Evolutionary conservation across 2,888 invertebrate species (phyloP), one percentile per base, ranked within the genome.

Genomic region (Druceiella hillmani): DNA sequence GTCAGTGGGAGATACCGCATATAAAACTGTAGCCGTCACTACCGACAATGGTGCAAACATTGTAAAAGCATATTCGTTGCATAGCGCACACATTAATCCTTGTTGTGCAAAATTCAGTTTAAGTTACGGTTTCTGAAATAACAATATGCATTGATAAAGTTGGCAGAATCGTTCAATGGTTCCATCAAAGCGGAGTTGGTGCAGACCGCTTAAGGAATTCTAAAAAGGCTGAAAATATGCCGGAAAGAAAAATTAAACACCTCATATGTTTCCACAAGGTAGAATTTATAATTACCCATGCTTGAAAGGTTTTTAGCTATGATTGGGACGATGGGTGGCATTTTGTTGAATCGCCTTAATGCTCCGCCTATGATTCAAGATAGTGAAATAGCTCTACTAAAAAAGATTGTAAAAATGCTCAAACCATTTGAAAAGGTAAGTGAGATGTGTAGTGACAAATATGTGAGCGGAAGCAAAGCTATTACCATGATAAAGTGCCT

Each of bases 401-500:
- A 52, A 44, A 47, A 49, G 35, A 33, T 55, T 17, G 48, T 47
- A 42, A 43, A 51, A 43, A 42, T 52, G 22, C 44, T 52, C n/a
- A 44, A 44, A 43, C 54, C 52, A 2, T 47, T 56, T 40, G 48
- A 52, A 48, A 44, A 47, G 32, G 55, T 52, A 14, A 55, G 48
- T n/a, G 47, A 56, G 46, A 50, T 54, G 41, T 50, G 50, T 28
- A 47, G 41, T 34, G 53, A 55, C 47, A 53, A 52, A 43, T 51
- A 53, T 46, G 47, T 54, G 2, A 52, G 47, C 28, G 38, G 38
- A 25, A 53, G 54, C 32, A 55, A 53, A 48, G 51, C 50, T 29
- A 55, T 55, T 41, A 52, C 55, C 4, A 43, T 54, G 17, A 46
- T 52, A 22, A 47, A 44, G 40, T 50, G 52, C 40, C 28, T 52